Evolutionary conservation across 2,888 invertebrate genomes (phyloP), one percentile per base, ranked within the genome.

Genomic region (Drosophila monieri): DNA sequence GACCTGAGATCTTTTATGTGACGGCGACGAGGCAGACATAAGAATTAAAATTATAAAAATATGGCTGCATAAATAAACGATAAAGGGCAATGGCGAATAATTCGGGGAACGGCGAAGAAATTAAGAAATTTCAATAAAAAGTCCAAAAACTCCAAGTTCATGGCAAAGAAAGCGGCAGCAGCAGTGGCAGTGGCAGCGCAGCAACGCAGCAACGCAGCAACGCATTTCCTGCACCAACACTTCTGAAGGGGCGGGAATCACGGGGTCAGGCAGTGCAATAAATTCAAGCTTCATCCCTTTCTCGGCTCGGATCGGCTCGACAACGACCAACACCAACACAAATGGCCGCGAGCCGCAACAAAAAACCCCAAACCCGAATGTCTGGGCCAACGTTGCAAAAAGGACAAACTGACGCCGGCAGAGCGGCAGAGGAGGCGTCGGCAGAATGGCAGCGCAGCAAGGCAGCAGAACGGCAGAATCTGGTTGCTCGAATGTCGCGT

Each of bases 241-340:
- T 18, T 18, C 12, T 25, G 41, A 6, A 27, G 39, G 65, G 18
- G 43, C 25, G 43, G 14, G 46, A 37, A 35, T 35, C 57, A 61
- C 30, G 66, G 64, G 66, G 58, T 52, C 47, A 60, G 53, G 59
- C 79, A 69, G 39, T 85, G 80, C 80, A 83, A 88, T 85, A 80
- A 80, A 85, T 80, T 80, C 53, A 70, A 68, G 58, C 74, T 80
- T 88, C 88, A 88, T 85, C 80, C 88, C 88, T 74, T 81, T 78
- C 85, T 18, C 55, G 47, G 65, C 62, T 58, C 59, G 53, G 60
- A 81, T 18, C 57, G 47, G 67, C 62, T 61, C 61, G 53, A 60
- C 78, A 77, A 52, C 72, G 75, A 61, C 60, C 60, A 61, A 39
- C 60, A 47, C 62, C 60, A 61, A 60, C 59, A 59, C 12, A 58